Base-by-base conservation (phyloP, 2,113 vertebrate genomes). In the Rhea americana region DNA sequence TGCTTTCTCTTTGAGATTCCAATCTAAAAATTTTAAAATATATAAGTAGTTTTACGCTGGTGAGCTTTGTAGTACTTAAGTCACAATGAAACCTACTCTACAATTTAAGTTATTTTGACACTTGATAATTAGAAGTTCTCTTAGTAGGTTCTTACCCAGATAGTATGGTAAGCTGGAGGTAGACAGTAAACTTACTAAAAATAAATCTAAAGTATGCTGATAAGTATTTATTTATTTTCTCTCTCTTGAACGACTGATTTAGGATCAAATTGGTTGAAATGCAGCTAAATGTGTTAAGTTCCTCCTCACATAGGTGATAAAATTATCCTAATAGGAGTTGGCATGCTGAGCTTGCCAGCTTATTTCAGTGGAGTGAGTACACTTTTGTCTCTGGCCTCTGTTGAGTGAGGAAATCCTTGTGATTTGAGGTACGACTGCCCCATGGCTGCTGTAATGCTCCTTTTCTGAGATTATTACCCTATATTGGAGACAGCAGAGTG, bases 101-200 rank as follows among this genome's bases (percentile, higher is more conserved):
- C 25, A 58, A n/a, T 53, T 89, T 50, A 73, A 77, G 12, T 90
- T 88, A 87, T 77, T 28, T 15, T 56, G 20, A 18, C 17, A 4
- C 18, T 70, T 79, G 41, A 37, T 50, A 62, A 41, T 85, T 87
- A 8, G 26, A n/a, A 48, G 7, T 55, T 85, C 41, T 88, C 5
- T 71, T 83, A 32, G 30, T 39, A 50, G 50, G 11, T 0, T 0
- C 12, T 67, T 94, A 51, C 20, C 8, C 82, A 59, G 30, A 75
- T 73, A 41, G 50, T 62, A 26, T 26, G 20, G 67, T 82, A 51
- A 22, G 6, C 67, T 79, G 48, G 0, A 71, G 3, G 39, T 32
- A 30, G 39, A 6, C 30, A 24, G 39, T 66, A 82, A 26, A 21
- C 62, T 65, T 80, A 86, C 91, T 81, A 77, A 88, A 84, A 96